Base-by-base conservation (phyloP, 2,113 vertebrate species). In the Procavia capensis region DNA sequence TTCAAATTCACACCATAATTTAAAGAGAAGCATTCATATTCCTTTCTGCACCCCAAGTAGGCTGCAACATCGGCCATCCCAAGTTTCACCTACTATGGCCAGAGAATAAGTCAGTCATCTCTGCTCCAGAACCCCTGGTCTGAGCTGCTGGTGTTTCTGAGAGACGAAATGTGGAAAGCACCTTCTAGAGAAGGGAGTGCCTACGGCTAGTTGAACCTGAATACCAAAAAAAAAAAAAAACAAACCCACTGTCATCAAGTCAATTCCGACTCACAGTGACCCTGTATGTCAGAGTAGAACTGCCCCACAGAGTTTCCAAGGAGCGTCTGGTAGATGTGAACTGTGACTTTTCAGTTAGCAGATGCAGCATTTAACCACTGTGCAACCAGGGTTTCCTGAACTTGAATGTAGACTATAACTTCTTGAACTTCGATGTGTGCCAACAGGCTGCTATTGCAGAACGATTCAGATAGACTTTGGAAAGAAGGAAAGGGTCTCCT, bases 371-470 rank as follows among this genome's bases (percentile, higher is more conserved):
- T n/a, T n/a, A n/a, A n/a, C n/a, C n/a, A n/a, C n/a, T n/a, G n/a
- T n/a, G n/a, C n/a, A n/a, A n/a, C n/a, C n/a, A n/a, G n/a, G n/a
- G n/a, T n/a, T n/a, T n/a, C 90, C 95, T 96, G 97, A 93, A 96
- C 20, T 76, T 93, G 93, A 96, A 85, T 3, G 45, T 97, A 98
- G 97, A 98, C 97, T 97, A 91, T 91, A 43, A 83, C 57, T 31
- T 66, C n/a, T 13, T 9, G 83, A 79, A 89, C 83, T 93, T 66
- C 61, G 78, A 82, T 14, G 17, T 92, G 50, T 13, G 50, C 50
- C 17, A 16, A 16, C 17, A 39, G 86, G 61, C 89, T 57, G 63
- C 72, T 94, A 88, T 29, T 80, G 93, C 57, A 93, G 61, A 75
- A 64, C 20, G 68, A 57, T 66, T 25, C n/a, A 45, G 63, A 41